Conservation (phyloP, 2,113 vertebrate genomes). For the Apteryx owenii region DNA sequence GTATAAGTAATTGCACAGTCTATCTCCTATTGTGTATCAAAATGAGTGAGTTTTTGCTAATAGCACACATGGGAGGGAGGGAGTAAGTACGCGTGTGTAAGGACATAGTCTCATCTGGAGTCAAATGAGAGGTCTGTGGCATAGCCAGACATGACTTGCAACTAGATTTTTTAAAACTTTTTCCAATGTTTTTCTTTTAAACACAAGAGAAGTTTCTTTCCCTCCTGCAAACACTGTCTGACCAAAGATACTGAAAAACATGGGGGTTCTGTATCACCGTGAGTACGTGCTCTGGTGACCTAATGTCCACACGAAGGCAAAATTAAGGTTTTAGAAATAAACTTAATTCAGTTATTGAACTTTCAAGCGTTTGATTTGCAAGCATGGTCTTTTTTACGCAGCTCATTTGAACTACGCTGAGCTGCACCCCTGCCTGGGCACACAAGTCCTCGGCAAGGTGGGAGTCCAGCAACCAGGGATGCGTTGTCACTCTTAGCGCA, state of each 20-base stretch:
- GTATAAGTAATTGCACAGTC: neutral
- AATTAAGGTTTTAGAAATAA: no score
- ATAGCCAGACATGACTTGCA: neutral
- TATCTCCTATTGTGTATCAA: neutral
- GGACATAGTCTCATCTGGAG: neutral
- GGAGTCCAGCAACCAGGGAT: neutral
- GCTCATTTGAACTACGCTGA: neutral
- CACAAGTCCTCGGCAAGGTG: neutral
- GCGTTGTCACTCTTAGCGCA: neutral
- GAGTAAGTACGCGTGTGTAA: neutral
- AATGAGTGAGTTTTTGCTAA: neutral
- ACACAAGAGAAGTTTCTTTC: neutral
- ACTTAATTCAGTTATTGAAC: no score
- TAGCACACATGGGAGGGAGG: neutral
- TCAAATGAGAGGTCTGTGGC: neutral
- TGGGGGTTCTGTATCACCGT: no score
- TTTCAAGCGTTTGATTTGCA: no score
- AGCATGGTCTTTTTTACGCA: no score
- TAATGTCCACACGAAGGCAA: no score
- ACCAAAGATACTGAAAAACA: no score
- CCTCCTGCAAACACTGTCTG: no score
- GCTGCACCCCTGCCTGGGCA: rapidly evolving
- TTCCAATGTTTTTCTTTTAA: neutral
- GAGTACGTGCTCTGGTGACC: no score
- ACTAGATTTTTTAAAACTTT: neutral